A percentile compares a stretch with the other conserved stretches of the same genome.
Conservation (phyloP, 2,888 invertebrate species). For the Isoperla grammatica region DNA sequence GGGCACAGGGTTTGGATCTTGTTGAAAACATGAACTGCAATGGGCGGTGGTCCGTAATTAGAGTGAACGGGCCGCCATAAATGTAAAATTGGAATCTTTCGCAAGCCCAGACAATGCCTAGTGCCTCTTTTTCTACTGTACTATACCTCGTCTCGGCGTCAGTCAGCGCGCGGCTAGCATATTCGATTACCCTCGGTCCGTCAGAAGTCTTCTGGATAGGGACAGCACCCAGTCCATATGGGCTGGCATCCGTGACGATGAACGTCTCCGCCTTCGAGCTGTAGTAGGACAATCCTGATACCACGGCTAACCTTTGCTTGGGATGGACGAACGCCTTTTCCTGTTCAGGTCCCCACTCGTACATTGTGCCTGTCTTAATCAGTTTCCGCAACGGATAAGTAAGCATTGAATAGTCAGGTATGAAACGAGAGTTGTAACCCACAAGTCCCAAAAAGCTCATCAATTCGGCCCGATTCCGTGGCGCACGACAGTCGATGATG, state of each 20-base stretch:
- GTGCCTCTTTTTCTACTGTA: slow-evolving; percentile 24
- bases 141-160: slow-evolving; percentile 41
- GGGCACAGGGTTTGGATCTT: neutral
- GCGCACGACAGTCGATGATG: slow-evolving; percentile 21
- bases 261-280: slow-evolving; percentile 27
- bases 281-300: neutral
- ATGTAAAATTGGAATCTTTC: slow-evolving; percentile 42
- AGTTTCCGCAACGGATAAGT: too few species aligned
- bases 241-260: slow-evolving; percentile 1
- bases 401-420: neutral
- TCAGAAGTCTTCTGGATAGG: slow-evolving; percentile 34
- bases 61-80: slow-evolving; percentile 33
- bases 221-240: slow-evolving; percentile 32
- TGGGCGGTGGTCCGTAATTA: slow-evolving; percentile 1
- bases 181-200: slow-evolving; percentile 35
- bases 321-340: too few species aligned
- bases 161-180: slow-evolving; percentile 40
- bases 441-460: too few species aligned
- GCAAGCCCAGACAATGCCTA: slow-evolving; percentile 41
- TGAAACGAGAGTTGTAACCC: too few species aligned
- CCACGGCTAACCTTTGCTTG: too few species aligned
- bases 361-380: too few species aligned
- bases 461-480: too few species aligned
- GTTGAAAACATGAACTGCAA: neutral
- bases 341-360: too few species aligned